Conservation (phyloP, 2,797 vertebrate genomes). For the Eupleurogrammus muticus region DNA sequence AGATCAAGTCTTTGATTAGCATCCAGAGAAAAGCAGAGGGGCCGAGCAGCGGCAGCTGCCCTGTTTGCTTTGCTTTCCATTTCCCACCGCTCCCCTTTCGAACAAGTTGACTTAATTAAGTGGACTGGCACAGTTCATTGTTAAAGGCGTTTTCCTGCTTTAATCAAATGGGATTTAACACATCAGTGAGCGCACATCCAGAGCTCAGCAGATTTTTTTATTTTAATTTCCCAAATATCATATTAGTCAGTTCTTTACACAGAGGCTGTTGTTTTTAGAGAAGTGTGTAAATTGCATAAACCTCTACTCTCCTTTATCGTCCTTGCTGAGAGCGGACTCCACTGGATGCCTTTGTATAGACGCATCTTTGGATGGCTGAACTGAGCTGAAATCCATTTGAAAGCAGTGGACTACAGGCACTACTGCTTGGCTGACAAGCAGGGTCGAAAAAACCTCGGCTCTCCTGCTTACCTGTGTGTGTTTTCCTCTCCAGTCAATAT, state of each 20-base stretch:
- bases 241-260: slow-evolving; percentile 30
- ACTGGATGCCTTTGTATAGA: slow-evolving; percentile 37
- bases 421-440: slow-evolving; percentile 54
- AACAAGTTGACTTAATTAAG: slow-evolving; percentile 84
- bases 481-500: slow-evolving; percentile 80
- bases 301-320: slow-evolving; percentile 12
- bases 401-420: slow-evolving; percentile 44
- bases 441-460: slow-evolving; percentile 60
- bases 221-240: slow-evolving; percentile 55
- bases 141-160: slow-evolving; percentile 77
- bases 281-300: slow-evolving; percentile 10
- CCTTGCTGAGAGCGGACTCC: slow-evolving; percentile 18
- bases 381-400: slow-evolving; percentile 40
- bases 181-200: slow-evolving; percentile 71
- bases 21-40: slow-evolving; percentile 68
- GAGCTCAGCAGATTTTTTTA: slow-evolving; percentile 63
- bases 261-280: slow-evolving; percentile 45
- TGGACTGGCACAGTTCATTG: slow-evolving; percentile 77
- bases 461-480: slow-evolving; percentile 79
- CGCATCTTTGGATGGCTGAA: slow-evolving; percentile 59
- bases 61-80: slow-evolving; percentile 79
- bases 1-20: slow-evolving; percentile 83
- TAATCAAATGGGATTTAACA: slow-evolving; percentile 86
- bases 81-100: slow-evolving; percentile 74
- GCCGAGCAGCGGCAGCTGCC: slow-evolving; percentile 38